Conservation (phyloP, 2,797 vertebrate genomes). For the Tarsius wallacei region DNA sequence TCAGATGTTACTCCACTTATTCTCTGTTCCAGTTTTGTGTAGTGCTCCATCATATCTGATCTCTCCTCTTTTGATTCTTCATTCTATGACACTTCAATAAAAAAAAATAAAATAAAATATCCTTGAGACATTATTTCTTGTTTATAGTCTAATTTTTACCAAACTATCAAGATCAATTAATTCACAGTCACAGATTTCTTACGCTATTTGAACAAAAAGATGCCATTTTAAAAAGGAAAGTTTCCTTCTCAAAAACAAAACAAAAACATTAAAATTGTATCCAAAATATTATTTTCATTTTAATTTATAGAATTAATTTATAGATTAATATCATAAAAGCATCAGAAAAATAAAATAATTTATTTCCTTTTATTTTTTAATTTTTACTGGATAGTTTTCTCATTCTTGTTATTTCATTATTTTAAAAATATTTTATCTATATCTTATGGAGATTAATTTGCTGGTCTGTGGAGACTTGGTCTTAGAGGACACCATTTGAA, state of each 20-base stretch:
- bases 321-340: too few relatives aligned
- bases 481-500: not conserved
- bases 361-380: not conserved
- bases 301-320: too few relatives aligned
- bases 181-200: too few relatives aligned
- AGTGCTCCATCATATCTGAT: not conserved
- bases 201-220: too few relatives aligned
- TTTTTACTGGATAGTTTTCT: conserved; percentile 14
- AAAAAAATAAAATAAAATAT: not conserved
- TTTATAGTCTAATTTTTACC: not conserved
- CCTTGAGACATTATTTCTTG: not conserved
- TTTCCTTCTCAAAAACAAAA: too few relatives aligned
- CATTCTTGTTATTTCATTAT: not conserved
- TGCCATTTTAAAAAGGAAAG: too few relatives aligned
- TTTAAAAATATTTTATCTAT: not conserved
- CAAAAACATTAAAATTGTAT: too few relatives aligned
- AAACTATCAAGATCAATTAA: too few relatives aligned
- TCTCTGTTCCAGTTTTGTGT: conserved; percentile 18
- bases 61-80: not conserved
- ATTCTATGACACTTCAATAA: not conserved
- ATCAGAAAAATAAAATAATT: not conserved
- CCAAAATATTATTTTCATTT: too few relatives aligned
- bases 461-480: not conserved
- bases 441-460: not conserved
- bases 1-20: not conserved